Evolutionary conservation across 2,113 vertebrate species (phyloP).

Genomic region (Collichthys lucidus): DNA sequence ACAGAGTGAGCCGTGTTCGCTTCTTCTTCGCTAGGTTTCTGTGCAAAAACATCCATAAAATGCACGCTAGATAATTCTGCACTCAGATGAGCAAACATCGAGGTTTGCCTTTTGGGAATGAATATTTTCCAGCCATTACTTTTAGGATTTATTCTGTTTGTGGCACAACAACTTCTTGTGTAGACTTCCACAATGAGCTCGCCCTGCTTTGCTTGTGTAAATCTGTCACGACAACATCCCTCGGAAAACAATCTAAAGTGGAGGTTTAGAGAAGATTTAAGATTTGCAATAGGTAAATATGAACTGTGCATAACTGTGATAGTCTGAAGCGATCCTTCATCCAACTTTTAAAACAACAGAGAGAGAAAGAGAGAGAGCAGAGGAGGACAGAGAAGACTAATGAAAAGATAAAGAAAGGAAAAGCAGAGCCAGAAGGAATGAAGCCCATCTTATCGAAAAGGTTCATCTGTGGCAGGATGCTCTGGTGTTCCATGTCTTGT

Average conservation of each 20-base stretch:
- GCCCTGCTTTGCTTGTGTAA: too few relatives aligned
- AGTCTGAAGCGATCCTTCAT: not conserved
- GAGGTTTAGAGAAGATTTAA: not conserved
- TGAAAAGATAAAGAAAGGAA: conserved; percentile 35
- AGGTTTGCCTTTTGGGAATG: not conserved
- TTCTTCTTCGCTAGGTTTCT: not conserved
- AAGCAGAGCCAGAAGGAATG: conserved; percentile 17
- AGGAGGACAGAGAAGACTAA: conserved; percentile 5
- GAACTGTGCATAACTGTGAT: not conserved
- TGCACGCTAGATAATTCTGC: not conserved
- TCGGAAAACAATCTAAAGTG: not conserved
- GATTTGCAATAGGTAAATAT: not conserved
- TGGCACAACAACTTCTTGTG: not conserved
- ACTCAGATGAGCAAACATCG: not conserved
- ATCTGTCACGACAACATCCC: not conserved
- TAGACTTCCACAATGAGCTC: not conserved
- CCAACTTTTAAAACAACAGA: not conserved
- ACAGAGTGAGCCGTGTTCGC: not conserved
- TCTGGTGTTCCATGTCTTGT: conserved; percentile 51
- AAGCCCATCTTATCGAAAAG: conserved; percentile 46
- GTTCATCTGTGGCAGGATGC: conserved; percentile 53
- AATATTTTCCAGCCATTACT: not conserved
- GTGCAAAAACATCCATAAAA: conserved; percentile 3
- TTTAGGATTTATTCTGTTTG: not conserved
- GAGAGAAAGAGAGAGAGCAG: not conserved